A percentile compares a stretch with the other conserved stretches of the same genome.
Evolutionary conservation across 2,888 invertebrate genomes (phyloP).

Genomic region (Philhelius pedissequus): DNA sequence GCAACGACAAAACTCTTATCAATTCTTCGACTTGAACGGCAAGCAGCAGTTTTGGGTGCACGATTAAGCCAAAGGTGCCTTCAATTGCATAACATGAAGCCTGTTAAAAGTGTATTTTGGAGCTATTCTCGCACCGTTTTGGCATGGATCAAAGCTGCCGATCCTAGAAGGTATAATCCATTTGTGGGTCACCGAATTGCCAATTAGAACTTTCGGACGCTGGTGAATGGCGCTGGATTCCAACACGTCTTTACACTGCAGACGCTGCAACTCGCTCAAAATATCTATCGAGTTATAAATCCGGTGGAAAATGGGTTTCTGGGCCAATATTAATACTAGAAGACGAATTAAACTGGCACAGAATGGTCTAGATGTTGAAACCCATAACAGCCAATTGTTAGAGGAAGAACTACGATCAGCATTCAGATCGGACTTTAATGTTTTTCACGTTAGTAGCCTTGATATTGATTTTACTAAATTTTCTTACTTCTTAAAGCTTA

Average conservation of each 20-base stretch:
- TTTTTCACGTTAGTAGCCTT: conserved; percentile 1
- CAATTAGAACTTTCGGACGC: background rate
- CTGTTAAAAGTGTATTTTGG: background rate
- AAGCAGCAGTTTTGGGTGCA: conserved; percentile 3
- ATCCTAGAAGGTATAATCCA: conserved; percentile 13
- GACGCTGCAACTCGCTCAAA: conserved; percentile 8
- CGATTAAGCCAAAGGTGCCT: background rate
- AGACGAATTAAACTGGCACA: background rate
- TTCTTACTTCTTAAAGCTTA: background rate
- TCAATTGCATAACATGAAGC: background rate
- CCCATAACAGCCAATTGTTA: background rate
- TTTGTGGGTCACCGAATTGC: conserved; percentile 27
- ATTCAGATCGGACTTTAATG: background rate
- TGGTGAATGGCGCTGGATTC: conserved; percentile 29
- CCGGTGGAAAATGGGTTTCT: background rate
- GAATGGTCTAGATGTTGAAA: background rate
- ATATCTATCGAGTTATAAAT: background rate
- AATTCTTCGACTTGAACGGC: conserved; percentile 19
- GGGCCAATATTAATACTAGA: background rate
- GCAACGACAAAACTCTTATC: conserved; percentile 4
- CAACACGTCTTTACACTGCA: conserved; percentile 3
- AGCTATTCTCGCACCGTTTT: conserved; percentile 10
- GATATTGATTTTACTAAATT: conserved; percentile 1
- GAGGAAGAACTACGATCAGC: background rate
- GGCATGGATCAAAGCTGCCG: background rate